phyloP scores from a whole-genome alignment of 2,888 invertebrate species.

The Boloria selene region DNA sequence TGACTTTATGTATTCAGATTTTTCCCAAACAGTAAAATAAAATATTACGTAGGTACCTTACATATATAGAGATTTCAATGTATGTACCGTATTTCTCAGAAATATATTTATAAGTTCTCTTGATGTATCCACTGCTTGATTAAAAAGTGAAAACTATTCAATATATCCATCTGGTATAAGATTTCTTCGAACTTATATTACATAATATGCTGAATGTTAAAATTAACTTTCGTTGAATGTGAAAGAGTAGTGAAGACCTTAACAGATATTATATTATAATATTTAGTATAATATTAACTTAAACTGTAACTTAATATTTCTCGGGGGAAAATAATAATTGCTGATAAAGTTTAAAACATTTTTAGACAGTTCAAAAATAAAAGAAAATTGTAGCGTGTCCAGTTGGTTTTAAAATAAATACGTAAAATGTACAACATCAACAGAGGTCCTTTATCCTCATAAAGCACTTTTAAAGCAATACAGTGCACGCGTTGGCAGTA shows the following conservation, averaged over 20 bases:
- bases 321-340: too few relatives aligned
- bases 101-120: conserved; percentile 3
- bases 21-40: conserved; percentile 9
- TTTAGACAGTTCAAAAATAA: too few relatives aligned
- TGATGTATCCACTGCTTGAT: background rate
- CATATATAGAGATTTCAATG: background rate
- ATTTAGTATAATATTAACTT: too few relatives aligned
- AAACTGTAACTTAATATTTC: too few relatives aligned
- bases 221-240: too few relatives aligned
- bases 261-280: too few relatives aligned
- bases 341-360: too few relatives aligned
- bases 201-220: background rate
- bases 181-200: conserved; percentile 11
- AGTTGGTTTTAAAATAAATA: background rate
- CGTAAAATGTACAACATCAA: background rate
- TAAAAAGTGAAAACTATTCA: background rate
- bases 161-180: conserved; percentile 3
- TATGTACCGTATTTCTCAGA: conserved; percentile 7
- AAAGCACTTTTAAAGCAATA: conserved; percentile 3
- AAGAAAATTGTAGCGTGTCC: too few relatives aligned
- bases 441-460: background rate
- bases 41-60: background rate
- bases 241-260: too few relatives aligned
- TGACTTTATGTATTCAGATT: conserved; percentile 25
- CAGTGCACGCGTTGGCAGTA: background rate